phyloP scores from a whole-genome alignment of 2,113 vertebrate species.

The Mesembrinibis cayennensis region DNA sequence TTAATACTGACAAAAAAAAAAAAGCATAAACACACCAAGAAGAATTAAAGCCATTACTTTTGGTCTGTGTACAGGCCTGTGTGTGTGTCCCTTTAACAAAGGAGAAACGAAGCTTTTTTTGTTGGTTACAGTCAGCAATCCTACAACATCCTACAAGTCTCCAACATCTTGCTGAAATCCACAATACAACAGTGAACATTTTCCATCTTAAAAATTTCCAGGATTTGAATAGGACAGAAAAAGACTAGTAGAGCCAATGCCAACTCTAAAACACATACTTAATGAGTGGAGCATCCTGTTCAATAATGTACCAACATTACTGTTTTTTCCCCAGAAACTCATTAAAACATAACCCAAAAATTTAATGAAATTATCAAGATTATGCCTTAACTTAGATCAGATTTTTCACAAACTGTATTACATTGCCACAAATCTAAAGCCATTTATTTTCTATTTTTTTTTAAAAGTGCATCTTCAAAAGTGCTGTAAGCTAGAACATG shows the following conservation, averaged over 20 bases:
- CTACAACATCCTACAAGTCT: neutral
- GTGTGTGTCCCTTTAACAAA: neutral
- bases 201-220: neutral
- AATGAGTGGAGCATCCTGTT: neutral
- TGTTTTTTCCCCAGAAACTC: neutral
- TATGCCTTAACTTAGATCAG: neutral
- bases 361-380: neutral
- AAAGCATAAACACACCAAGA: neutral
- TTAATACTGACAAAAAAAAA: neutral
- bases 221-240: neutral
- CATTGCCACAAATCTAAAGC: neutral
- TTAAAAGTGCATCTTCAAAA: neutral
- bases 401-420: neutral
- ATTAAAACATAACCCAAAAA: neutral
- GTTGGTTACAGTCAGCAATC: neutral
- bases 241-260: neutral
- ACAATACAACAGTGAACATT: neutral
- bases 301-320: neutral
- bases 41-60: neutral
- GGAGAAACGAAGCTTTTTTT: neutral
- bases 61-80: neutral
- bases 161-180: neutral
- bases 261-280: neutral
- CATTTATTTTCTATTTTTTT: neutral
- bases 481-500: neutral